Evolutionary conservation across 2,888 invertebrate genomes (phyloP).

Genomic region (Graphium colonna): DNA sequence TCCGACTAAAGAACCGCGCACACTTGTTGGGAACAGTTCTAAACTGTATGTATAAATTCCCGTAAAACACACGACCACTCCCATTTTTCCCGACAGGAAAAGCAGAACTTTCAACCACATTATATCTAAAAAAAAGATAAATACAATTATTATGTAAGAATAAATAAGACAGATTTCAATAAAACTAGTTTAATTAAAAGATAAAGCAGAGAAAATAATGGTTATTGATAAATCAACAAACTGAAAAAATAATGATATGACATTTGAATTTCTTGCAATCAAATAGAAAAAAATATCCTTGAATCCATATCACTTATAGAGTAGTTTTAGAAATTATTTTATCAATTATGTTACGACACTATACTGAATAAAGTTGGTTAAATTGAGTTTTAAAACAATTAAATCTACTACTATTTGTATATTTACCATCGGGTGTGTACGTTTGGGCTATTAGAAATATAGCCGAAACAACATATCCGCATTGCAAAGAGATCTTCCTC

Average conservation of each 20-base stretch:
- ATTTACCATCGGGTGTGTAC: constrained; percentile 56
- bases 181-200: too few species aligned
- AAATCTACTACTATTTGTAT: constrained; percentile 12
- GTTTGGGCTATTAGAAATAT: constrained; percentile 51
- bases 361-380: background rate
- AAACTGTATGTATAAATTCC: constrained; percentile 61
- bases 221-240: too few species aligned
- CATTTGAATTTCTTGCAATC: too few species aligned
- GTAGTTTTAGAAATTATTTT: too few species aligned
- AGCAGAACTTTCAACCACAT: constrained; percentile 55
- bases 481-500: constrained; percentile 51
- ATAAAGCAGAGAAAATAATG: too few species aligned
- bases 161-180: too few species aligned
- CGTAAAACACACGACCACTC: constrained; percentile 59
- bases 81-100: constrained; percentile 55
- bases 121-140: constrained; percentile 43
- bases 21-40: constrained; percentile 63
- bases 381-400: too few species aligned
- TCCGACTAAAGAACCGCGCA: constrained; percentile 58
- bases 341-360: too few species aligned
- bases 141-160: too few species aligned
- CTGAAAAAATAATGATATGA: too few species aligned
- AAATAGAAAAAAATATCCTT: too few species aligned
- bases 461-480: constrained; percentile 49
- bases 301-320: too few species aligned